Evolutionary conservation across 1,140 invertebrate genomes (phyloP).

Genomic region (Ridgeia piscesae): DNA sequence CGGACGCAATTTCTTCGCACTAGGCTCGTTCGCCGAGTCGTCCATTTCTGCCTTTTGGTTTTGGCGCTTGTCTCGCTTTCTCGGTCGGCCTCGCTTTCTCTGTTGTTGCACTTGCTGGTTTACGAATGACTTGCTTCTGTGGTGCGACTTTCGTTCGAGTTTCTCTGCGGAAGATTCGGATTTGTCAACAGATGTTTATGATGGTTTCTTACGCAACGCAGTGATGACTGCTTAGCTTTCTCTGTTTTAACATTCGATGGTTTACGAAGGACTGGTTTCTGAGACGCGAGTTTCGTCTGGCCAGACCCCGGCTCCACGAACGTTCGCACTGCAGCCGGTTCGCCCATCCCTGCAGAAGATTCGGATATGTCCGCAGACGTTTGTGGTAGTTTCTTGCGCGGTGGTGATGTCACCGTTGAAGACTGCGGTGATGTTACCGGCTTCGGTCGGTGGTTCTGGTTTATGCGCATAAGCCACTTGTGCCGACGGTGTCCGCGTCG

Average conservation of each 20-base stretch:
- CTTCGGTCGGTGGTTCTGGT: background rate
- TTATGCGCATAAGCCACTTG: background rate
- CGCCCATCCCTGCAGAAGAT: background rate
- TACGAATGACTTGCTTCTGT: background rate
- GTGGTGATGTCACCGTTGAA: background rate
- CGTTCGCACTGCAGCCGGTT: background rate
- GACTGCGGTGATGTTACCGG: background rate
- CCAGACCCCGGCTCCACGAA: too few species aligned
- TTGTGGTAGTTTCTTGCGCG: background rate
- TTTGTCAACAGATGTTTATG: too few species aligned
- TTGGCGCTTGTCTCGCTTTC: background rate
- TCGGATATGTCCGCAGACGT: background rate
- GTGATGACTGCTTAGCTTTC: too few species aligned
- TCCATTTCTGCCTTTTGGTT: background rate
- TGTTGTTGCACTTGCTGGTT: background rate
- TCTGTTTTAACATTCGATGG: too few species aligned
- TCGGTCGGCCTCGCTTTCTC: too few species aligned
- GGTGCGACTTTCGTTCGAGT: too few species aligned
- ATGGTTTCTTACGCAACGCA: too few species aligned
- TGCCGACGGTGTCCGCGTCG: too few species aligned
- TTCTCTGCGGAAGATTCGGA: too few species aligned
- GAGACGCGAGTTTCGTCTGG: background rate
- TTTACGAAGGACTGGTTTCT: too few species aligned
- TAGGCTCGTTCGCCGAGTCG: background rate
- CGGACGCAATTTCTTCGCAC: background rate